These are phyloP conservation scores for Drosophila yooni DNA, from an alignment of 2,888 invertebrate genomes.

Conservation along the genomic window DNA sequence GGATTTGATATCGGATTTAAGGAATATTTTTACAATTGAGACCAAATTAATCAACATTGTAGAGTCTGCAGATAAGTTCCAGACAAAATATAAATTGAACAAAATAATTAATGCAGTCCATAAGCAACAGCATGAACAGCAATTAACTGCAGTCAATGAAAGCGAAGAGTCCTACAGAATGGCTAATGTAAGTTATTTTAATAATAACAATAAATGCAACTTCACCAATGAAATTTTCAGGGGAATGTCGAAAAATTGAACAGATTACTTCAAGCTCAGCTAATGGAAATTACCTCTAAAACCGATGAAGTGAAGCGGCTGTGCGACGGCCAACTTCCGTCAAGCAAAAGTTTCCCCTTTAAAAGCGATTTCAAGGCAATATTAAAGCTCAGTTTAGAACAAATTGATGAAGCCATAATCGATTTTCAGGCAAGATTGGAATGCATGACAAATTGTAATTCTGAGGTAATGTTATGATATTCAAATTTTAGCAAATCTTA, in stretches of 20 bases:
- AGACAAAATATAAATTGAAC: conserved; percentile 4
- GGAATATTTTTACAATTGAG: conserved; percentile 35
- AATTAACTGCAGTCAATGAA: conserved; percentile 42
- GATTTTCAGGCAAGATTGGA: conserved; percentile 88
- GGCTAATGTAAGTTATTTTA: conserved; percentile 22
- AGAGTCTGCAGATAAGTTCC: neutral
- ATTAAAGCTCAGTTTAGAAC: conserved; percentile 85
- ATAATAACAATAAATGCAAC: too few species aligned
- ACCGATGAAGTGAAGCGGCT: conserved; percentile 26
- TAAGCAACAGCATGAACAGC: conserved; percentile 32
- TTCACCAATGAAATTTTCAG: conserved; percentile 14
- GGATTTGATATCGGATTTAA: conserved; percentile 13
- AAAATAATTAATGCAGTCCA: conserved; percentile 21
- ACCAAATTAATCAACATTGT: conserved; percentile 13
- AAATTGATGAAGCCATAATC: conserved; percentile 86
- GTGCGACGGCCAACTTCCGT: conserved; percentile 83
- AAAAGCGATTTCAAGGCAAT: conserved; percentile 86
- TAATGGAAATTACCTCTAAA: conserved; percentile 24
- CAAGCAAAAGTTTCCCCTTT: conserved; percentile 87
- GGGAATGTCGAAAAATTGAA: conserved; percentile 20
- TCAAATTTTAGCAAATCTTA: neutral
- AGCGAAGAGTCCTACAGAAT: conserved; percentile 20
- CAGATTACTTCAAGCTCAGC: conserved; percentile 16
- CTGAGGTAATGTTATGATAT: conserved; percentile 85
- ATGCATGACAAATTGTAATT: conserved; percentile 87